phyloP scores from a whole-genome alignment of 23 tunicate genomes.

The Styela plicata region DNA sequence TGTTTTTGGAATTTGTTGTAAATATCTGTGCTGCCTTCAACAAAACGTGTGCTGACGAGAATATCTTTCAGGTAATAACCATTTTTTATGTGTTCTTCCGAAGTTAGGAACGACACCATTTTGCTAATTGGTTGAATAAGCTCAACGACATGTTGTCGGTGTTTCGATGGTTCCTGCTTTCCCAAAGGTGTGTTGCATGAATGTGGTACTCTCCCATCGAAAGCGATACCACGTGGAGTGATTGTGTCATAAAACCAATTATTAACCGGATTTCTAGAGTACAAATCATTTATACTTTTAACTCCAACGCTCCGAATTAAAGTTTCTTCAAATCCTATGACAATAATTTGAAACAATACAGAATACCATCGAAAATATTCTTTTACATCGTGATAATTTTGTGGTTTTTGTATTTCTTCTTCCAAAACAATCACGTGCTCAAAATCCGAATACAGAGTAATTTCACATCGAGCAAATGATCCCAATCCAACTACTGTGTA shows the following conservation, averaged over 20 bases:
- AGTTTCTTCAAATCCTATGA: conserved; percentile 44
- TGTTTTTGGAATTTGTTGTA: conserved; percentile 13
- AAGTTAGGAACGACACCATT: conserved; percentile 29
- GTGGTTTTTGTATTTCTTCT: conserved; percentile 25
- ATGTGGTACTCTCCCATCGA: conserved; percentile 51
- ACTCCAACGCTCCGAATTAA: conserved; percentile 24
- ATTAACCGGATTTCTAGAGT: not conserved
- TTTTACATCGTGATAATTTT: conserved; percentile 15
- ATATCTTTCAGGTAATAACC: conserved; percentile 38
- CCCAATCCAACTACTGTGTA: conserved; percentile 42
- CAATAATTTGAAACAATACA: conserved; percentile 33
- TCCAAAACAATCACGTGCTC: conserved; percentile 39
- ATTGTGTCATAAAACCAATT: conserved; percentile 55
- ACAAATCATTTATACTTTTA: conserved; percentile 7
- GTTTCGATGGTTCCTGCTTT: conserved; percentile 13
- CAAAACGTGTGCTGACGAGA: conserved; percentile 24
- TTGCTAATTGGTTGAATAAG: conserved; percentile 38
- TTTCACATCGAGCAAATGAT: conserved; percentile 37
- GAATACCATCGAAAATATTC: conserved; percentile 56
- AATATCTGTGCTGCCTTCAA: conserved; percentile 8
- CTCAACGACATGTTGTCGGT: conserved; percentile 23
- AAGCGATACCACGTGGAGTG: conserved; percentile 33
- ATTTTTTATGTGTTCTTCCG: conserved; percentile 13
- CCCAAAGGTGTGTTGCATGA: conserved; percentile 53
- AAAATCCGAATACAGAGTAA: conserved; percentile 57